These are phyloP conservation scores for Anolis carolinensis DNA, from an alignment of 2,113 vertebrate genomes.

Conservation along the genomic window DNA sequence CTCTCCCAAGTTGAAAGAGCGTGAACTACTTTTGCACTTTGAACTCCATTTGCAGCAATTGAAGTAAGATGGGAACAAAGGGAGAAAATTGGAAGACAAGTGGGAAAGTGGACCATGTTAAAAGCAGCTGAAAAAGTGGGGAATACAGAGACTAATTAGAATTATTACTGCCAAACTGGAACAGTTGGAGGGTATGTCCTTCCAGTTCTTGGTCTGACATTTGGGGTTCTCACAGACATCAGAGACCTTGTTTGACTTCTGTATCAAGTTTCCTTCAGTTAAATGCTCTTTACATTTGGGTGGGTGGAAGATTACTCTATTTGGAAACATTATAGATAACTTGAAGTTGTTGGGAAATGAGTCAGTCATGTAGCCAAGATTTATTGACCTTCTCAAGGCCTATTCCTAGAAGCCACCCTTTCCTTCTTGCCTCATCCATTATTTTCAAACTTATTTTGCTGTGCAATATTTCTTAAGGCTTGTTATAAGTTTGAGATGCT, in stretches of 20 bases:
- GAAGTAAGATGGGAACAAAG: too few species aligned
- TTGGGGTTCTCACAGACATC: neutral
- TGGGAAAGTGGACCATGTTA: too few species aligned
- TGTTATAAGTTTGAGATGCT: conserved; percentile 62
- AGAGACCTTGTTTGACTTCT: neutral
- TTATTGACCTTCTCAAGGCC: neutral
- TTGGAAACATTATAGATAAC: neutral
- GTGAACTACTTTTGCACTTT: too few species aligned
- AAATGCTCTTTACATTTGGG: neutral
- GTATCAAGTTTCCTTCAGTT: neutral
- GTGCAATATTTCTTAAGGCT: conserved; percentile 47
- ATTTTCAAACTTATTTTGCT: conserved; percentile 25
- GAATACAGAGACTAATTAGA: too few species aligned
- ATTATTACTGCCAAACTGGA: too few species aligned
- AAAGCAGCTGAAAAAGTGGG: too few species aligned
- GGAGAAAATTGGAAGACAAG: too few species aligned
- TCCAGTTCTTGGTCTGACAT: neutral
- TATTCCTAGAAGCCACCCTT: neutral
- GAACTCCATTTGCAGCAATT: too few species aligned
- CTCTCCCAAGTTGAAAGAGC: too few species aligned
- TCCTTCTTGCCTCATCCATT: neutral
- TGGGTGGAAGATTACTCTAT: neutral
- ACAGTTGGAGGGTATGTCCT: neutral
- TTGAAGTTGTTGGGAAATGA: neutral
- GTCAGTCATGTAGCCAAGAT: neutral